A percentile compares a stretch with the other conserved stretches of the same genome.
phyloP scores from a whole-genome alignment of 2,888 invertebrate species.

The Desoria tigrina region DNA sequence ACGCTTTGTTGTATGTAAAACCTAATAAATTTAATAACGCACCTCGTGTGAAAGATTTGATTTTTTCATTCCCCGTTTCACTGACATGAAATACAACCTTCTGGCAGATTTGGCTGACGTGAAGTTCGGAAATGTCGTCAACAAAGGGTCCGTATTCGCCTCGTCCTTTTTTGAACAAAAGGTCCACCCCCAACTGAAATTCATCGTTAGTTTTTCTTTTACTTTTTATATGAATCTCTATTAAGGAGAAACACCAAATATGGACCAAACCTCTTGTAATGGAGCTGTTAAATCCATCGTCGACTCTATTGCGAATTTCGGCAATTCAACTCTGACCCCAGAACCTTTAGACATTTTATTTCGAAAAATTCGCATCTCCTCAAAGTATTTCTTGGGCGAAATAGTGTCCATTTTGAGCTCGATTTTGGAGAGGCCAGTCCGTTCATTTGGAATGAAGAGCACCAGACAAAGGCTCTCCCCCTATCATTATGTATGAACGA shows the following conservation, averaged over 20 bases:
- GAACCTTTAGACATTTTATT: constrained; percentile 10
- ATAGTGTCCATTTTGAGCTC: constrained; percentile 23
- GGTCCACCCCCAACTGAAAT: constrained; percentile 27
- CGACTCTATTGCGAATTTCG: constrained; percentile 27
- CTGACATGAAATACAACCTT: constrained; percentile 28
- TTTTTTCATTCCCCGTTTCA: constrained; percentile 14
- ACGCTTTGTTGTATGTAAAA: too few species aligned
- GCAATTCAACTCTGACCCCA: constrained; percentile 21
- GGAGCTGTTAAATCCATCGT: constrained; percentile 29
- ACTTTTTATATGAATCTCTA: too few species aligned
- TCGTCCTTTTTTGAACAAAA: constrained; percentile 22
- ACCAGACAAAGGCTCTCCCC: constrained; percentile 26
- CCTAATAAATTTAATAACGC: too few species aligned
- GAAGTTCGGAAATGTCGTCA: constrained; percentile 19
- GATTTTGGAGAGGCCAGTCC: constrained; percentile 14
- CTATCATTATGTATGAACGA: constrained; percentile 1
- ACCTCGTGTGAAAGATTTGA: too few species aligned
- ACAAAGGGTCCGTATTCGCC: constrained; percentile 27
- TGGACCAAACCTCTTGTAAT: constrained; percentile 27
- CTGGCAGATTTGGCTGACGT: constrained; percentile 27
- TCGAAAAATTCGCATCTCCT: constrained; percentile 25
- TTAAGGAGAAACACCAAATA: too few species aligned
- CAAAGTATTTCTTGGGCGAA: constrained; percentile 23
- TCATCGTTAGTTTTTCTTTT: neutral
- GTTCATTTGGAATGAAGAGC: constrained; percentile 29